Conservation (phyloP, 2,113 vertebrate species). For the Pelecanoides urinatrix region DNA sequence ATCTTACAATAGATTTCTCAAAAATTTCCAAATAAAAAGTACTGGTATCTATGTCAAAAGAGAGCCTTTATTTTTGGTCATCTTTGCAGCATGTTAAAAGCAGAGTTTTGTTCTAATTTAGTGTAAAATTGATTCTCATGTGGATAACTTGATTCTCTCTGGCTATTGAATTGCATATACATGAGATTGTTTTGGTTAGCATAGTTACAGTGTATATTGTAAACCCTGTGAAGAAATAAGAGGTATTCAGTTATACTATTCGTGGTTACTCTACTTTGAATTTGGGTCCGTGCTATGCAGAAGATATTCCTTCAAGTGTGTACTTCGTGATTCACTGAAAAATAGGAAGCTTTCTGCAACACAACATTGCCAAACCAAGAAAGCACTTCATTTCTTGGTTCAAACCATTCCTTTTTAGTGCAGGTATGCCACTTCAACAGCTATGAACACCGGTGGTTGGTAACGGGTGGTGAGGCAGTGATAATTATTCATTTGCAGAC, state of each 20-base stretch:
- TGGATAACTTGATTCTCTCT: constrained; percentile 5
- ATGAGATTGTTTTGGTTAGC: neutral
- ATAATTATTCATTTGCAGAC: neutral
- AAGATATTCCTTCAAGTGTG: neutral
- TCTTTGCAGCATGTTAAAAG: neutral
- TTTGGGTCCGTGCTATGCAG: neutral
- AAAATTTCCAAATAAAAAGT: neutral
- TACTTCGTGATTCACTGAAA: neutral
- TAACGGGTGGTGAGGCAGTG: neutral
- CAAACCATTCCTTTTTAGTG: neutral
- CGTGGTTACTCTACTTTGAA: neutral
- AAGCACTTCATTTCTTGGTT: neutral
- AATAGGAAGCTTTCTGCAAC: neutral
- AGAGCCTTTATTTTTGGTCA: neutral
- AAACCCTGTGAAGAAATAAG: neutral
- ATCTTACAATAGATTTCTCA: neutral
- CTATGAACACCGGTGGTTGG: neutral
- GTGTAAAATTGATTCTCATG: constrained; percentile 35
- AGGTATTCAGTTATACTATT: neutral
- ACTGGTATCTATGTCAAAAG: neutral
- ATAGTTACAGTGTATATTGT: neutral
- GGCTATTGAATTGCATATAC: neutral
- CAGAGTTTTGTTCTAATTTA: neutral
- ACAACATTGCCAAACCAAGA: neutral
- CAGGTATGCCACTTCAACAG: neutral